Percentiles rank a stretch among this genome's conserved stretches.
Conservation (phyloP, 2,888 invertebrate genomes). For the Rhingia rostrata region DNA sequence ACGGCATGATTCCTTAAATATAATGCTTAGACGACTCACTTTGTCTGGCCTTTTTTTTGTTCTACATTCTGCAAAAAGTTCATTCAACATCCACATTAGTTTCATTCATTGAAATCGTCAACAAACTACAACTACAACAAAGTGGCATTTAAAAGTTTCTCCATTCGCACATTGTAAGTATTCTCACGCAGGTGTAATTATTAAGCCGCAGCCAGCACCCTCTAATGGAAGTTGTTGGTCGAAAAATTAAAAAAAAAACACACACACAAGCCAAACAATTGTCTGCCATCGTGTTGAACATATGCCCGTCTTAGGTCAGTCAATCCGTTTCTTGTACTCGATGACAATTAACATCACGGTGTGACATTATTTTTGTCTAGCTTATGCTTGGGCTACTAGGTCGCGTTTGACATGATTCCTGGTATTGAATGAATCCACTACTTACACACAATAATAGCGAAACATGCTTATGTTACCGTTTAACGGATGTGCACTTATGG, state of each 20-base stretch:
- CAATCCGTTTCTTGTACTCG: slow-evolving; percentile 31
- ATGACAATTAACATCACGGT: slow-evolving; percentile 33
- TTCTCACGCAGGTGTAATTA: slow-evolving; percentile 56
- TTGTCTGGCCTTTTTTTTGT: slow-evolving; percentile 18
- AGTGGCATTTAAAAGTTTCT: slow-evolving; percentile 6
- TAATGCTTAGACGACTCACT: neutral
- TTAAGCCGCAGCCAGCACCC: neutral
- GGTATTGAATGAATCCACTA: neutral
- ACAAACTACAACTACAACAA: neutral
- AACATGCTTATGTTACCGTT: slow-evolving; percentile 12
- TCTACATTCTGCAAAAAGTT: slow-evolving; percentile 15
- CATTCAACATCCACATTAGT: slow-evolving; percentile 16
- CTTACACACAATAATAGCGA: neutral
- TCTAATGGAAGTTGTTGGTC: slow-evolving; percentile 1
- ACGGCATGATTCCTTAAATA: neutral
- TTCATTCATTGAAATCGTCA: neutral
- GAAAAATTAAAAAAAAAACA: neutral
- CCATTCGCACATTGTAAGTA: slow-evolving; percentile 29
- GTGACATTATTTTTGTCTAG: slow-evolving; percentile 41
- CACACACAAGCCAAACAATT: slow-evolving; percentile 1
- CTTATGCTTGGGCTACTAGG: slow-evolving; percentile 7
- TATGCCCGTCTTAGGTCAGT: slow-evolving; percentile 13
- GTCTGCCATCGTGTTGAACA: neutral
- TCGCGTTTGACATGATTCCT: slow-evolving; percentile 24
- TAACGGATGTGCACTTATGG: slow-evolving; percentile 8